These are phyloP conservation scores for Rhineura floridana DNA, from an alignment of 2,113 vertebrate species.

Conservation along the genomic window DNA sequence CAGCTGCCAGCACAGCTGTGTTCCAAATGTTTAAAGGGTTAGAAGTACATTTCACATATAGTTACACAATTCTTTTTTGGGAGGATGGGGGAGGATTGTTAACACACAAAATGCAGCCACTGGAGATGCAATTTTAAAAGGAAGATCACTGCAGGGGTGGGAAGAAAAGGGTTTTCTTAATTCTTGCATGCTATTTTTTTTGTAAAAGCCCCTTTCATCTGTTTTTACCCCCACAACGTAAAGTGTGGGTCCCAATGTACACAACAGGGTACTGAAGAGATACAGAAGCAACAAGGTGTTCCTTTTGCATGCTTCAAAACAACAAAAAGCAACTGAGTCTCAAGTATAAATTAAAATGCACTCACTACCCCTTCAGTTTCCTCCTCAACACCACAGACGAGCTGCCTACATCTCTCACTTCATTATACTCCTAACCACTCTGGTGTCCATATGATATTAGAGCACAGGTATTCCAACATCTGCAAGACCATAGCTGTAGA, in stretches of 20 bases:
- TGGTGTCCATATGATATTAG: not conserved
- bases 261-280: not conserved
- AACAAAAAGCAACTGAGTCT: not conserved
- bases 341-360: not conserved
- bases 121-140: not conserved
- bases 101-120: not conserved
- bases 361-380: not conserved
- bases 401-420: not conserved
- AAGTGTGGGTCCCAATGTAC: no score
- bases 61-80: no score
- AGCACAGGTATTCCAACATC: not conserved
- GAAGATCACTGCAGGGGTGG: not conserved
- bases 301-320: not conserved
- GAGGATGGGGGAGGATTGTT: not conserved
- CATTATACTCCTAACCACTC: not conserved
- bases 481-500: not conserved
- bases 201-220: not conserved
- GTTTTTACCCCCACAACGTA: not conserved
- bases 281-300: not conserved
- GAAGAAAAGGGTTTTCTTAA: not conserved
- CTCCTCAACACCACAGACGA: not conserved
- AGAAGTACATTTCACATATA: not conserved
- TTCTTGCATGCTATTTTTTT: not conserved
- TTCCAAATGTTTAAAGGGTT: not conserved
- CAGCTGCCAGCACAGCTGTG: not conserved